phyloP scores from a whole-genome alignment of 2,797 vertebrate species.

The Chaenodraco wilsoni region DNA sequence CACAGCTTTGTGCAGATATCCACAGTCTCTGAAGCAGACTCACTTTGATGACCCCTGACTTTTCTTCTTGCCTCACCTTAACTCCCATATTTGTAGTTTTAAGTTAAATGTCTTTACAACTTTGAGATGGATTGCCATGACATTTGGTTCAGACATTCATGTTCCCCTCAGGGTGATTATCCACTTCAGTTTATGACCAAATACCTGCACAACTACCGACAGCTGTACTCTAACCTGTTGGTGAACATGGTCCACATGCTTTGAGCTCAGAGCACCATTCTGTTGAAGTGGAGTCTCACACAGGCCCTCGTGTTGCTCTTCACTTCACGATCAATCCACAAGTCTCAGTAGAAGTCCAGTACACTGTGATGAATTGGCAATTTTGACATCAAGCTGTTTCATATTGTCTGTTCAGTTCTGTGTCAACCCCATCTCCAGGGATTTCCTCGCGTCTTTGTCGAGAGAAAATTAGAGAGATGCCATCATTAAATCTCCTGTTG shows the following conservation, averaged over 20 bases:
- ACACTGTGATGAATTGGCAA: slow-evolving; percentile 18
- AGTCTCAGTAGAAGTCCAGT: slow-evolving; percentile 3
- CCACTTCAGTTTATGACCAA: slow-evolving; percentile 5
- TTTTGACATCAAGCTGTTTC: slow-evolving; percentile 55
- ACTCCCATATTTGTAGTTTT: background rate
- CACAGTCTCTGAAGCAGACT: background rate
- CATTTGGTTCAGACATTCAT: background rate
- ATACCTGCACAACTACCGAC: slow-evolving; percentile 8
- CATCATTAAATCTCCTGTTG: slow-evolving; percentile 51
- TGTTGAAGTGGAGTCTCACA: background rate
- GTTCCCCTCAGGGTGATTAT: slow-evolving; percentile 4
- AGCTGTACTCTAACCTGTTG: background rate
- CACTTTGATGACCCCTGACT: background rate
- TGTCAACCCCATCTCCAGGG: slow-evolving; percentile 43
- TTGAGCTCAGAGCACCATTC: background rate
- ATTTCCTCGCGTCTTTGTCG: slow-evolving; percentile 49
- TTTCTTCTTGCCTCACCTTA: too few species aligned
- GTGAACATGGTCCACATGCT: slow-evolving; percentile 3
- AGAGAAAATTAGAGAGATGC: slow-evolving; percentile 49
- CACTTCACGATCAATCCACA: slow-evolving; percentile 23
- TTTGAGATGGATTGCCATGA: background rate
- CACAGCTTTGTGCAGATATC: background rate
- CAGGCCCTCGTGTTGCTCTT: background rate
- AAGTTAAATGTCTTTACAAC: background rate
- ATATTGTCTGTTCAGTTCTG: slow-evolving; percentile 43